Percentiles rank a stretch among this genome's conserved stretches.
Conservation (phyloP, 2,888 invertebrate species). For the Theretra japonica region DNA sequence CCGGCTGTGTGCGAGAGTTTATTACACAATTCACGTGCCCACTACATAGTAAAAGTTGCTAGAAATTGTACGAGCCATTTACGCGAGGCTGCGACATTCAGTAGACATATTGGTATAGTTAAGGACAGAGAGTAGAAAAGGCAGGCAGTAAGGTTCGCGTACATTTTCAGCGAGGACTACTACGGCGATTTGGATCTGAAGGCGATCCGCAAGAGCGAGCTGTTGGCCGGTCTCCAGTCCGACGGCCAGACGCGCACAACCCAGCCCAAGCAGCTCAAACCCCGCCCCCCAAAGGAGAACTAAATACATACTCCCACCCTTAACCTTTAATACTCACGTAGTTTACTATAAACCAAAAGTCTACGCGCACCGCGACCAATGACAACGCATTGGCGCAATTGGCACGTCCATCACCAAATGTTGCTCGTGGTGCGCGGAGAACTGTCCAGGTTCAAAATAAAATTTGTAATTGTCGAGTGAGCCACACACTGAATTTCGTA, state of each 20-base stretch:
- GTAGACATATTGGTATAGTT: slow-evolving; percentile 49
- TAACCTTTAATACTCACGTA: slow-evolving; percentile 79
- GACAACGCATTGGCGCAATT: slow-evolving; percentile 47
- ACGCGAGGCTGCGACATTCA: slow-evolving; percentile 48
- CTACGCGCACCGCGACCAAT: slow-evolving; percentile 65
- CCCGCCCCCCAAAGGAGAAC: slow-evolving; percentile 85
- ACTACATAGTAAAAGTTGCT: slow-evolving; percentile 71
- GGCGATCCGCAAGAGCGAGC: slow-evolving; percentile 97
- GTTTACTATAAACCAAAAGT: slow-evolving; percentile 56
- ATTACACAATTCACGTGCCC: slow-evolving; percentile 76
- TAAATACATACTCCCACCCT: slow-evolving; percentile 64
- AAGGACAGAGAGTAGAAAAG: slow-evolving; percentile 63
- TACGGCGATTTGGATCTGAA: slow-evolving; percentile 97
- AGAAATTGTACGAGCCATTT: slow-evolving; percentile 67
- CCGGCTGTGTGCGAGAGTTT: slow-evolving; percentile 65
- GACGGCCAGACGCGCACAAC: slow-evolving; percentile 79
- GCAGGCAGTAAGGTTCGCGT: slow-evolving; percentile 80
- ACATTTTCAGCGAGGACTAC: slow-evolving; percentile 96
- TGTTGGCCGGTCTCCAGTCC: slow-evolving; percentile 91
- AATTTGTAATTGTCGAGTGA: slow-evolving; percentile 68
- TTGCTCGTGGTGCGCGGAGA: slow-evolving; percentile 68
- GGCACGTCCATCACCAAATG: slow-evolving; percentile 41
- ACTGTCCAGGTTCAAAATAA: slow-evolving; percentile 69
- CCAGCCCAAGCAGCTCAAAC: slow-evolving; percentile 80
- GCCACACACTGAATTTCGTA: slow-evolving; percentile 67